phyloP scores from a whole-genome alignment of 2,888 invertebrate genomes.

The Drosophila siamana region DNA sequence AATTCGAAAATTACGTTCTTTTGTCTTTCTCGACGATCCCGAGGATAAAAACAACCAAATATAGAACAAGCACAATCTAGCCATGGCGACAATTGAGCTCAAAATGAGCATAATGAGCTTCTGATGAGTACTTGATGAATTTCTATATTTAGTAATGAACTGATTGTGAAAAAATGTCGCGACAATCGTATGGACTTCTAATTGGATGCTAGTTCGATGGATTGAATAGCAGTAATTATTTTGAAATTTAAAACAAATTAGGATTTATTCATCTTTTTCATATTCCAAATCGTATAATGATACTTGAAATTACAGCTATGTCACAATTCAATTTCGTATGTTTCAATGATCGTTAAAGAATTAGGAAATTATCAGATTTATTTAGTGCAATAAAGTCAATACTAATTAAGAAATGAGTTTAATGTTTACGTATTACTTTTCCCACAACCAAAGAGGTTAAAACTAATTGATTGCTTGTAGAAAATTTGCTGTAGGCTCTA shows the following conservation, averaged over 20 bases:
- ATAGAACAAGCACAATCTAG: slow-evolving; percentile 4
- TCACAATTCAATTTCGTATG: no score
- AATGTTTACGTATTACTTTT: neutral
- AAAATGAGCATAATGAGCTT: slow-evolving; percentile 6
- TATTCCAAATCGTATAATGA: neutral
- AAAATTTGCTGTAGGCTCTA: neutral
- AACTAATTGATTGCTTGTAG: neutral
- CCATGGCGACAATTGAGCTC: slow-evolving; percentile 18
- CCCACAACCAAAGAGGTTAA: neutral
- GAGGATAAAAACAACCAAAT: slow-evolving; percentile 8
- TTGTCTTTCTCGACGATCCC: neutral
- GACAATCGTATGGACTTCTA: neutral
- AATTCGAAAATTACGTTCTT: slow-evolving; percentile 39
- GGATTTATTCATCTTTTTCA: neutral
- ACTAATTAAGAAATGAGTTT: neutral
- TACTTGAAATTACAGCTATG: neutral
- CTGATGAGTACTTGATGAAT: neutral
- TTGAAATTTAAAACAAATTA: neutral
- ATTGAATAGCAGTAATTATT: neutral
- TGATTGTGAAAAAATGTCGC: neutral
- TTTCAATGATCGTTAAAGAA: no score
- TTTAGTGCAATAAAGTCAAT: neutral
- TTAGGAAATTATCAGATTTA: neutral
- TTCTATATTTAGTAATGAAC: neutral
- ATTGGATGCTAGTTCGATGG: neutral